Percentiles rank a stretch among this genome's conserved stretches.
Conservation (phyloP, 2,888 invertebrate species). For the Plagodis pulveraria region DNA sequence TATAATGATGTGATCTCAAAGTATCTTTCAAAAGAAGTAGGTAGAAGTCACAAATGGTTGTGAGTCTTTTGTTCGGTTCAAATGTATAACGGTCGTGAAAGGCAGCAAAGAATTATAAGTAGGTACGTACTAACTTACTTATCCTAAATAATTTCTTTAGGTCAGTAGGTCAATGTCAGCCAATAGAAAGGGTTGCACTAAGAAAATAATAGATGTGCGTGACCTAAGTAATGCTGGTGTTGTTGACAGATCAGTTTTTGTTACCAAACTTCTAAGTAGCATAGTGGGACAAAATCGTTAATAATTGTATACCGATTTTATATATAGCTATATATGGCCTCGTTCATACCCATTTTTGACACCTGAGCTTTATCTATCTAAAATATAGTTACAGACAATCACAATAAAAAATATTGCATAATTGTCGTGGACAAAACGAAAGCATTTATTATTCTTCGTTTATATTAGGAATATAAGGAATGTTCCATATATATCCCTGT, state of each 20-base stretch:
- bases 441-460: too few relatives aligned
- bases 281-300: too few relatives aligned
- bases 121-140: too few relatives aligned
- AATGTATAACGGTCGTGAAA: constrained; percentile 18
- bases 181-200: constrained; percentile 14
- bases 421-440: too few relatives aligned
- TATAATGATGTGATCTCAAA: constrained; percentile 2
- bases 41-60: constrained; percentile 25
- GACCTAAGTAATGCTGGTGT: constrained; percentile 11
- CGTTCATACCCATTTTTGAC: too few relatives aligned
- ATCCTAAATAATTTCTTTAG: constrained; percentile 18
- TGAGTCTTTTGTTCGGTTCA: constrained; percentile 16
- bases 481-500: too few relatives aligned
- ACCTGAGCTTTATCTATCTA: too few relatives aligned
- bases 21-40: constrained; percentile 6
- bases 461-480: too few relatives aligned
- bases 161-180: constrained; percentile 27
- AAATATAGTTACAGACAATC: too few relatives aligned
- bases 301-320: too few relatives aligned
- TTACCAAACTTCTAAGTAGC: background rate
- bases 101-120: constrained; percentile 9
- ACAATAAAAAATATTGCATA: too few relatives aligned
- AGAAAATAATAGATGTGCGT: constrained; percentile 19
- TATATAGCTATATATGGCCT: too few relatives aligned
- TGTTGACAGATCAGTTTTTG: constrained; percentile 9